Percentiles rank a stretch among this genome's conserved stretches.
Evolutionary conservation across 2,797 vertebrate genomes (phyloP).

Genomic region (Hydrophis major): DNA sequence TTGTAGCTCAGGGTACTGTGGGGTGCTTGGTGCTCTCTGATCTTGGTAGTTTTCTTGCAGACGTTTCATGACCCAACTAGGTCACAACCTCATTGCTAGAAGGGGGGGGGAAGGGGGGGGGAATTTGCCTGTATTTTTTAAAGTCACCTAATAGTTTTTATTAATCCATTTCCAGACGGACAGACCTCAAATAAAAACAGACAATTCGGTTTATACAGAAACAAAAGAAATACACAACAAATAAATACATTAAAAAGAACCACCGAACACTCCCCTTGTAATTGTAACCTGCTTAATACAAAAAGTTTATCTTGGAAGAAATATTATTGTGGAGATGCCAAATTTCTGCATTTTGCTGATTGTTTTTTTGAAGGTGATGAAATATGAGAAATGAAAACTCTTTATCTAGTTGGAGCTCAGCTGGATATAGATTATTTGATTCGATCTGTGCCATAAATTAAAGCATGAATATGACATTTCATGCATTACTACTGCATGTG

Average conservation of each 20-base stretch:
- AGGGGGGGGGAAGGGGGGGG: background rate
- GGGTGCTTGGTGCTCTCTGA: background rate
- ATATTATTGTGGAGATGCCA: background rate
- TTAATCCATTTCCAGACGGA: background rate
- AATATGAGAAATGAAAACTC: background rate
- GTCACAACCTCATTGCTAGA: background rate
- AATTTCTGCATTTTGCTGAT: background rate
- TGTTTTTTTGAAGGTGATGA: background rate
- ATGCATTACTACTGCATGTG: background rate
- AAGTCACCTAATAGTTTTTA: background rate
- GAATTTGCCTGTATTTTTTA: background rate
- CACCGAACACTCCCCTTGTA: background rate
- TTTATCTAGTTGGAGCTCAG: background rate
- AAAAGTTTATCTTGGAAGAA: background rate
- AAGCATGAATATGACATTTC: background rate
- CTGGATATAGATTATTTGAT: background rate
- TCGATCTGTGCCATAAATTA: background rate
- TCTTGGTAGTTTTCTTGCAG: background rate
- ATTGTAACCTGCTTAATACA: background rate
- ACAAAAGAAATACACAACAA: background rate
- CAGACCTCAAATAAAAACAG: background rate
- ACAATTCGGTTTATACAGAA: background rate
- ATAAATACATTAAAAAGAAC: background rate
- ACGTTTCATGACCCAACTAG: background rate
- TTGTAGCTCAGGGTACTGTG: background rate